Evolutionary conservation across 2,797 vertebrate genomes (phyloP), one percentile per base, ranked within the genome.

Genomic region (Danio kyathit): DNA sequence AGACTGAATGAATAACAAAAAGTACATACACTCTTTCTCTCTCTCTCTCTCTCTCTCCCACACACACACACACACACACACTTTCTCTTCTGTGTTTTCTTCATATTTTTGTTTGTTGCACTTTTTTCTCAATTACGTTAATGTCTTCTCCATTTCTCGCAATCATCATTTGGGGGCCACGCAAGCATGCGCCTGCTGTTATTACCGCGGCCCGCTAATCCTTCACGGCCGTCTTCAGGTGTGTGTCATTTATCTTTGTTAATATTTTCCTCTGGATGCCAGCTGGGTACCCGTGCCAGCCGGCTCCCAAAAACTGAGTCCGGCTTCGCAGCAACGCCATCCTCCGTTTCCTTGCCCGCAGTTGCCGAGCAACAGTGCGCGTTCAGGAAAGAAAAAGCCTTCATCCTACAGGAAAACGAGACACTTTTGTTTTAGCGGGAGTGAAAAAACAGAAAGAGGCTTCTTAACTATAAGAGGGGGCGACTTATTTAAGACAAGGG

Each of bases 401-500:
- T 43, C 87, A 83, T 84, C 76, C 83, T 81, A 82, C 87, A 89
- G 91, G 91, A 92, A 91, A 92, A 91, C 89, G 89, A 94, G 92
- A 92, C 90, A 86, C 89, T 92, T 94, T 94, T 94, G 93, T 94
- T 94, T 94, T 92, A 92, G 91, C 87, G 88, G 86, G 88, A 84
- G 41, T 60, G 63, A 72, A 70, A 38, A 11, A 14, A 61, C 48
- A 66, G 70, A 70, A 84, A 86, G 80, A 44, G 86, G 83, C 82
- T 74, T 9, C 54, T 82, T 82, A 82, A 82, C 93, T 92, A 71
- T 63, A 71, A 78, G 81, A 80, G 82, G 78, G 87, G 89, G 90
- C 82, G 94, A 94, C 97, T 96, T 96, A 96, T 96, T 96, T 96
- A 94, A 95, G 94, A 98, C 96, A 97, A 97, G 96, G 94, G 88